phyloP scores from a whole-genome alignment of 2,888 invertebrate species.

The Trachelus tabidus region DNA sequence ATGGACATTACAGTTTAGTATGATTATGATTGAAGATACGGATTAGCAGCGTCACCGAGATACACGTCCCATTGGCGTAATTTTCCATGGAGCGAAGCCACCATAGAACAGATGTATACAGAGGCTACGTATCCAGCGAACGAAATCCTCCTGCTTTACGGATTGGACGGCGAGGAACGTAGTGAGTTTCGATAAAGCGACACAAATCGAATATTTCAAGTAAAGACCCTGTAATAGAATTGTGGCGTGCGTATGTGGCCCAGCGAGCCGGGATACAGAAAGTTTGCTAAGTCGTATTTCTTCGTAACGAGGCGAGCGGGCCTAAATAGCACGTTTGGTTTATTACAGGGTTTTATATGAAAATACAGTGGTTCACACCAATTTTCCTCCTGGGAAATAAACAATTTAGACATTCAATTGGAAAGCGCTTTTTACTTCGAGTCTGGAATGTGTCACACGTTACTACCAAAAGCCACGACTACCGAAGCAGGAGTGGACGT shows the following conservation, averaged over 20 bases:
- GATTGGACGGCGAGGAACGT: slow-evolving; percentile 65
- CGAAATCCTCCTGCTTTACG: slow-evolving; percentile 71
- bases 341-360: background rate
- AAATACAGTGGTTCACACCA: background rate
- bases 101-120: slow-evolving; percentile 71
- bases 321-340: background rate
- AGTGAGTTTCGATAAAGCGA: slow-evolving; percentile 64
- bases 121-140: slow-evolving; percentile 70
- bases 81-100: slow-evolving; percentile 71
- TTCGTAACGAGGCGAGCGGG: background rate
- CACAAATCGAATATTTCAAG: background rate
- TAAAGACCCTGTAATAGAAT: background rate
- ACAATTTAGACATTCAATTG: slow-evolving; percentile 67
- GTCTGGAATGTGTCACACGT: slow-evolving; percentile 73
- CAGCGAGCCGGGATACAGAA: background rate
- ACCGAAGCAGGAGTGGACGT: slow-evolving; percentile 65
- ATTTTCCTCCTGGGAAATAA: background rate
- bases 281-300: background rate
- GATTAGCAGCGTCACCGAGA: slow-evolving; percentile 68
- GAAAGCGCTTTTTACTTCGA: slow-evolving; percentile 68
- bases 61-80: slow-evolving; percentile 69
- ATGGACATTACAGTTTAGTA: slow-evolving; percentile 13
- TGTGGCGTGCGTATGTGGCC: background rate
- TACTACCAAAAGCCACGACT: slow-evolving; percentile 67
- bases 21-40: slow-evolving; percentile 65